A percentile compares a stretch with the other conserved stretches of the same genome.
These are phyloP conservation scores for Drosophila nr. medialis DNA, from an alignment of 2,888 invertebrate species.

Conservation along the genomic window DNA sequence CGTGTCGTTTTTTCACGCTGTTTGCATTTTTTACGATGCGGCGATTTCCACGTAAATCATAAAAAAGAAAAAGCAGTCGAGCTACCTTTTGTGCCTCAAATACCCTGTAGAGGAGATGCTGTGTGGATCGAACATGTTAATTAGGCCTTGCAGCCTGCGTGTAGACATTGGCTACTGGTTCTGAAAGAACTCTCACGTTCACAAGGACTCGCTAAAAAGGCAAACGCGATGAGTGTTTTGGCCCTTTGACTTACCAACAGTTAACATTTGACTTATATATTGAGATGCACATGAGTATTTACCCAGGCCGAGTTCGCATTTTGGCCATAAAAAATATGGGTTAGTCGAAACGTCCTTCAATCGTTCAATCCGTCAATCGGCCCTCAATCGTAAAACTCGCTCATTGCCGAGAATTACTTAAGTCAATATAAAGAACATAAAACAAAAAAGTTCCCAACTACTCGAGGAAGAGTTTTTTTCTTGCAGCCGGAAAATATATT, in stretches of 20 bases:
- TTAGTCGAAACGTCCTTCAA: slow-evolving; percentile 65
- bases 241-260: slow-evolving; percentile 56
- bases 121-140: slow-evolving; percentile 69
- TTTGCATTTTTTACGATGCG: slow-evolving; percentile 69
- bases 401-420: slow-evolving; percentile 73
- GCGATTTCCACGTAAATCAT: slow-evolving; percentile 80
- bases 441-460: slow-evolving; percentile 27
- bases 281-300: slow-evolving; percentile 25
- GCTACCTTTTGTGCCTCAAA: slow-evolving; percentile 36
- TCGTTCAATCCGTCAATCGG: slow-evolving; percentile 3
- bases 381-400: slow-evolving; percentile 56
- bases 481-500: slow-evolving; percentile 72
- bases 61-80: slow-evolving; percentile 50
- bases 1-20: slow-evolving; percentile 46
- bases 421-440: slow-evolving; percentile 75
- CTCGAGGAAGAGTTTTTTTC: slow-evolving; percentile 60
- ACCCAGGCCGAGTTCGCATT: slow-evolving; percentile 63
- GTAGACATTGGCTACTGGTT: slow-evolving; percentile 72
- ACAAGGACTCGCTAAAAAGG: slow-evolving; percentile 75
- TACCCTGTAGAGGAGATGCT: slow-evolving; percentile 52
- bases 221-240: neutral
- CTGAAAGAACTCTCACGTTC: slow-evolving; percentile 76
- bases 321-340: slow-evolving; percentile 60
- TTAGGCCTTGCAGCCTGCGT: slow-evolving; percentile 52
- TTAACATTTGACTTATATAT: slow-evolving; percentile 55